Evolutionary conservation across 2,797 vertebrate species (phyloP), one percentile per base, ranked within the genome.

Genomic region (Fistularia commersonii): DNA sequence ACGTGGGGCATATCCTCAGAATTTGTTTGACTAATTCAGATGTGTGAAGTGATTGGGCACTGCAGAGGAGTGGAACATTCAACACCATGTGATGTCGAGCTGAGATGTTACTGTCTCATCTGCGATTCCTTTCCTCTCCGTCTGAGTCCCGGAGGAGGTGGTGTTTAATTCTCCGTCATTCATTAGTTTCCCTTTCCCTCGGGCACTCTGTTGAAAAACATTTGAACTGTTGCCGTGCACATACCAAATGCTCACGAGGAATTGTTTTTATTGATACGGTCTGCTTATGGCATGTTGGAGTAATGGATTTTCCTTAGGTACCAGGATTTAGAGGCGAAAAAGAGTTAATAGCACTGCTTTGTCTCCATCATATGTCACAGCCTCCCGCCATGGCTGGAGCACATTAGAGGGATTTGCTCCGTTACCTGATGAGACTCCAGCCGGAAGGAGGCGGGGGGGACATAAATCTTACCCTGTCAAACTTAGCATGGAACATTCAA

Each of bases 181-280:
- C 77, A 82, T 85, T 81, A 74, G 65, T 67, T 82, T 69, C 54
- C 38, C n/a, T n/a, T n/a, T 11, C 8, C 52, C 80, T 66, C 40
- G 51, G 23, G 33, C 77, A 69, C 48, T 53, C 72, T 51, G 23
- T 64, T 57, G 45, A 43, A 50, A 65, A 71, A 67, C 67, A 46
- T 69, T n/a, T 48, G 50, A 58, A 61, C 54, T 60, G 59, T 61
- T 53, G 55, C 43, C 63, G 36, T 49, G 62, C 64, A 65, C 64
- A 64, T 71, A 48, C 47, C 58, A 66, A 62, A 35, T 8, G 46
- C 5, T 57, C 64, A 59, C 64, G 23, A 62, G 68, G 81, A 74
- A 85, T 79, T 75, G 72, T 73, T 69, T 81, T 79, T 75, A 82
- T 82, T 70, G 67, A 86, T 77, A 78, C 11, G 53, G 48, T 74